Evolutionary conservation across 2,113 vertebrate species (phyloP).

Genomic region (Brachyistius frenatus): DNA sequence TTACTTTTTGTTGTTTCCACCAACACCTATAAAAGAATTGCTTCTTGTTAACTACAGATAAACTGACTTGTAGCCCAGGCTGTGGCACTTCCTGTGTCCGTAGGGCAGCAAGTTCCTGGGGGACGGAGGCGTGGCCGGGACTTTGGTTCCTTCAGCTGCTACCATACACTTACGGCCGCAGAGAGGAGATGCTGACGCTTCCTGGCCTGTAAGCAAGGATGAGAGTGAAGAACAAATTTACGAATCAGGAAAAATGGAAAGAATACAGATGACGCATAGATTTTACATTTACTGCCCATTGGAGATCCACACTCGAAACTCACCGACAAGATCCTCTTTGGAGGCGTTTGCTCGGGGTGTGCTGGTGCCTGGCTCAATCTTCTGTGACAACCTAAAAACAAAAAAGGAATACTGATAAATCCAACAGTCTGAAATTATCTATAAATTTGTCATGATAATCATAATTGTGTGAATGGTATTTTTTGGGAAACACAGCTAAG

Average conservation of each 20-base stretch:
- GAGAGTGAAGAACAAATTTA: neutral
- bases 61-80: slow-evolving; percentile 98
- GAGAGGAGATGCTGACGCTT: slow-evolving; percentile 91
- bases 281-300: neutral
- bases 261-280: neutral
- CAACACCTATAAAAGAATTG: neutral
- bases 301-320: slow-evolving; percentile 9
- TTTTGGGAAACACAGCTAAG: neutral
- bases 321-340: slow-evolving; percentile 95
- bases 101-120: slow-evolving; percentile 94
- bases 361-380: slow-evolving; percentile 97
- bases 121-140: slow-evolving; percentile 93
- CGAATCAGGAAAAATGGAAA: neutral
- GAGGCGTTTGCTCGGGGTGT: slow-evolving; percentile 93
- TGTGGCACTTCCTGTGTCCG: slow-evolving; percentile 97
- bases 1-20: neutral
- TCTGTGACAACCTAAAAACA: slow-evolving; percentile 91
- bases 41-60: neutral
- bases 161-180: slow-evolving; percentile 87
- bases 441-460: too few relatives aligned
- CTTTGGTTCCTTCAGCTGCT: slow-evolving; percentile 87
- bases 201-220: slow-evolving; percentile 84
- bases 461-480: neutral
- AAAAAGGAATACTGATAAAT: neutral
- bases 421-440: neutral